Evolutionary conservation across 2,797 vertebrate species (phyloP).

Genomic region (Holocentrus rufus): DNA sequence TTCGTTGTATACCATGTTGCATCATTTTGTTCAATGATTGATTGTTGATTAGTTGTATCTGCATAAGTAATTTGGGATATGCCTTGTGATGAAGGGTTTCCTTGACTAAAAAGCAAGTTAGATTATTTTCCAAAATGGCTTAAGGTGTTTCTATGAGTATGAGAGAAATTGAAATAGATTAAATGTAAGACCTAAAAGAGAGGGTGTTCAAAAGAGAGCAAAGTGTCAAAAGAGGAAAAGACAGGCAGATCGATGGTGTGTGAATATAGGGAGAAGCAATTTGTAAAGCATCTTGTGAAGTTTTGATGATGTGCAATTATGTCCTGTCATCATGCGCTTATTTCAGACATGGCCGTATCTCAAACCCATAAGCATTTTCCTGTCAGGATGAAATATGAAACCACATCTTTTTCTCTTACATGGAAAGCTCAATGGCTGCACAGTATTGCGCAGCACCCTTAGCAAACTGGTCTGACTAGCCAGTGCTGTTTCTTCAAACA

Average conservation of each 20-base stretch:
- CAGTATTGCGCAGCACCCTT: not conserved
- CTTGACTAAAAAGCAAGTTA: not conserved
- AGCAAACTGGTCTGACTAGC: constrained; percentile 70
- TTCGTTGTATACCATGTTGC: too few relatives aligned
- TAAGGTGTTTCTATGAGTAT: not conserved
- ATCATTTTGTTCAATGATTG: too few relatives aligned
- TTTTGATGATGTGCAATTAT: not conserved
- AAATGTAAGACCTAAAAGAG: not conserved
- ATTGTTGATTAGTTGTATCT: too few relatives aligned
- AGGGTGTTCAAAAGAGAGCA: not conserved
- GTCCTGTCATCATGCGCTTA: not conserved
- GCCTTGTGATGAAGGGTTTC: too few relatives aligned
- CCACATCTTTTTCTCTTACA: constrained; percentile 20
- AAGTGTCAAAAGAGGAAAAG: not conserved
- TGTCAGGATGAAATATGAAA: constrained; percentile 38
- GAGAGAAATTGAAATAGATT: not conserved
- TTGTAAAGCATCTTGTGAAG: not conserved
- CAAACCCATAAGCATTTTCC: not conserved
- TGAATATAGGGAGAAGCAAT: not conserved
- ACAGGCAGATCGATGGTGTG: not conserved
- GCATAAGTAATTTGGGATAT: too few relatives aligned
- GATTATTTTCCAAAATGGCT: not conserved
- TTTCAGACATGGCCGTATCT: not conserved
- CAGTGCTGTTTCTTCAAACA: constrained; percentile 22
- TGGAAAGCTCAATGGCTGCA: not conserved